A percentile compares a stretch with the other conserved stretches of the same genome.
Evolutionary conservation across 2,113 vertebrate species (phyloP).

Genomic region (Todiramphus saurophagus): DNA sequence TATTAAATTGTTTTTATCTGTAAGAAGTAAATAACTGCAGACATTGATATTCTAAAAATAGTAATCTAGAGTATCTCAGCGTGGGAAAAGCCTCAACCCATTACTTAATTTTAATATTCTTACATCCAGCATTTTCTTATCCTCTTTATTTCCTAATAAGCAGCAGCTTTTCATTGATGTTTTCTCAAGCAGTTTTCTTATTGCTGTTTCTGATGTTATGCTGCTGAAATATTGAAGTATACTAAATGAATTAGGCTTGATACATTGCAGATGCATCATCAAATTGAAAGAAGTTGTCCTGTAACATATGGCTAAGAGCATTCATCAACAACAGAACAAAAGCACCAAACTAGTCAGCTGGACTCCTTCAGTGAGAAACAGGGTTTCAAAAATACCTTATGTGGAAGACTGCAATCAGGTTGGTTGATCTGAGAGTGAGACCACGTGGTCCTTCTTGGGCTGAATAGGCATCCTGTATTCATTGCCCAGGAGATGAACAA

Average conservation of each 20-base stretch:
- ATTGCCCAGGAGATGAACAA: slow-evolving; percentile 10
- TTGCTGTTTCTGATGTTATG: not conserved
- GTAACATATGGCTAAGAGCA: not conserved
- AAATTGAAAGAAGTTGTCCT: not conserved
- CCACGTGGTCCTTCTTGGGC: not conserved
- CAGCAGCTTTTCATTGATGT: not conserved
- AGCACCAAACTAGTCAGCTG: not conserved
- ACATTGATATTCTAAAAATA: not conserved
- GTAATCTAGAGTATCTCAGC: not conserved
- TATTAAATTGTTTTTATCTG: not conserved
- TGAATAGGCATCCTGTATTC: not conserved
- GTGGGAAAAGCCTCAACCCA: fast-evolving
- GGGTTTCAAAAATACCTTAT: not conserved
- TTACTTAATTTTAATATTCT: not conserved
- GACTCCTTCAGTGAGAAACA: not conserved
- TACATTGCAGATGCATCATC: not conserved
- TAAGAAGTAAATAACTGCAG: not conserved
- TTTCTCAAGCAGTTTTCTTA: not conserved
- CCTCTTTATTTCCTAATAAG: not conserved
- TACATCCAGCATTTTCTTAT: not conserved
- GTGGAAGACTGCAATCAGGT: not conserved
- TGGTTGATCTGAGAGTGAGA: not conserved
- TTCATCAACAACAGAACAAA: not conserved
- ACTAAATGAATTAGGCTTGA: not conserved
- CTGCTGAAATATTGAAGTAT: not conserved